Conservation (phyloP, 2,888 invertebrate species). For the Agrotis ipsilon region DNA sequence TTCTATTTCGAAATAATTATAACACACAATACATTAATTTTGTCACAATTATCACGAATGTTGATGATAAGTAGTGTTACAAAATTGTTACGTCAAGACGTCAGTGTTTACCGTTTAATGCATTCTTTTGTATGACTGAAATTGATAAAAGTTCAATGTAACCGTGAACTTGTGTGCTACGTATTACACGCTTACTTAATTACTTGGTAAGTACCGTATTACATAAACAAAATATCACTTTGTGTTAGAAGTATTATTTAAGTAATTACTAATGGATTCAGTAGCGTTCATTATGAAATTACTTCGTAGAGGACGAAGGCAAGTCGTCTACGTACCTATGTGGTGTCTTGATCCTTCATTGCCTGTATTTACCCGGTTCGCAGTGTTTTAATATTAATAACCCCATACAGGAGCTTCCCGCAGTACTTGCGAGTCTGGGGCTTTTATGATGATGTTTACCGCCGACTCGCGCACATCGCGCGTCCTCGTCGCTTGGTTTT, state of each 20-base stretch:
- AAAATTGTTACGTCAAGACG: slow-evolving; percentile 26
- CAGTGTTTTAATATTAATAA: slow-evolving; percentile 88
- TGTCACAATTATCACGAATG: slow-evolving; percentile 16
- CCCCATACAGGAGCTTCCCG: slow-evolving; percentile 83
- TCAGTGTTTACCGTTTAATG: slow-evolving; percentile 27
- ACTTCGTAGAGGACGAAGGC: slow-evolving; percentile 66
- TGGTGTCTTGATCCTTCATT: slow-evolving; percentile 72
- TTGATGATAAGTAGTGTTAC: slow-evolving; percentile 30
- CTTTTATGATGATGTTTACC: slow-evolving; percentile 88
- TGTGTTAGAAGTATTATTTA: background rate
- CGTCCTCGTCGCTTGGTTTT: slow-evolving; percentile 66
- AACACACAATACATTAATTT: background rate
- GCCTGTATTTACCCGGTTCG: slow-evolving; percentile 81
- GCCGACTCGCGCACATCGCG: slow-evolving; percentile 71
- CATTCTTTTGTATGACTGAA: slow-evolving; percentile 32
- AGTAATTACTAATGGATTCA: slow-evolving; percentile 9
- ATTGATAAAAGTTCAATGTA: slow-evolving; percentile 57
- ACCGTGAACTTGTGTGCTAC: slow-evolving; percentile 40
- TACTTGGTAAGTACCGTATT: background rate
- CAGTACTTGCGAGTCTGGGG: slow-evolving; percentile 76
- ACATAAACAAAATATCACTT: slow-evolving; percentile 12
- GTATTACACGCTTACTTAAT: slow-evolving; percentile 7
- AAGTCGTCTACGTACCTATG: slow-evolving; percentile 73
- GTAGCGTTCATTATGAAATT: slow-evolving; percentile 36
- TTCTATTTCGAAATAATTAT: too few species aligned